A percentile compares a stretch with the other conserved stretches of the same genome.
phyloP scores from a whole-genome alignment of 1,140 invertebrate genomes.

The Berghia stephanieae region DNA sequence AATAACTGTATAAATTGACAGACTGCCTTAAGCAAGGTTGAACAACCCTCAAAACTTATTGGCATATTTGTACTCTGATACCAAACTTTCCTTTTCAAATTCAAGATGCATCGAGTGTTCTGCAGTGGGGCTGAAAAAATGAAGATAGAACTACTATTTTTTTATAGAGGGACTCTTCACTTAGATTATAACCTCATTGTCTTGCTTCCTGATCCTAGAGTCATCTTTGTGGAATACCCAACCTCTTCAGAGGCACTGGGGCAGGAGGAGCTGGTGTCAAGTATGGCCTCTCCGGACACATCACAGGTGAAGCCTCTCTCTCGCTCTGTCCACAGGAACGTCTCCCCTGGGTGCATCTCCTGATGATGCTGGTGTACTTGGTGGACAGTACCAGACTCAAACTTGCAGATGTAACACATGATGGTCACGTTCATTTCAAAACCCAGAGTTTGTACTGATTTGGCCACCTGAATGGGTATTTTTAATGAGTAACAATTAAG shows the following conservation, averaged over 20 bases:
- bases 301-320: conserved; percentile 35
- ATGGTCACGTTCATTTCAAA: conserved; percentile 26
- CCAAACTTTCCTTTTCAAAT: too few species aligned
- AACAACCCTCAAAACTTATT: background rate
- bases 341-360: conserved; percentile 10
- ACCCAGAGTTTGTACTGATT: conserved; percentile 8
- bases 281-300: conserved; percentile 25
- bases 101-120: too few species aligned
- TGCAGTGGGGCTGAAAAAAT: too few species aligned
- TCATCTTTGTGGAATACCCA: conserved; percentile 20
- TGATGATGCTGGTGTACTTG: conserved; percentile 24
- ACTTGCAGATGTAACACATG: conserved; percentile 34
- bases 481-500: background rate
- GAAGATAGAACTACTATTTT: too few species aligned
- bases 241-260: conserved; percentile 11
- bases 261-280: background rate
- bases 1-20: too few species aligned
- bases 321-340: conserved; percentile 32
- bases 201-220: background rate
- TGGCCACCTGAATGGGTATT: background rate
- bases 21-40: background rate
- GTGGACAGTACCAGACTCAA: conserved; percentile 8
- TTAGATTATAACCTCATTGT: conserved; percentile 25
- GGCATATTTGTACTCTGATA: too few species aligned
- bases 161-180: too few species aligned